phyloP scores from a whole-genome alignment of 2,113 vertebrate genomes.

The Tachysurus vachellii region DNA sequence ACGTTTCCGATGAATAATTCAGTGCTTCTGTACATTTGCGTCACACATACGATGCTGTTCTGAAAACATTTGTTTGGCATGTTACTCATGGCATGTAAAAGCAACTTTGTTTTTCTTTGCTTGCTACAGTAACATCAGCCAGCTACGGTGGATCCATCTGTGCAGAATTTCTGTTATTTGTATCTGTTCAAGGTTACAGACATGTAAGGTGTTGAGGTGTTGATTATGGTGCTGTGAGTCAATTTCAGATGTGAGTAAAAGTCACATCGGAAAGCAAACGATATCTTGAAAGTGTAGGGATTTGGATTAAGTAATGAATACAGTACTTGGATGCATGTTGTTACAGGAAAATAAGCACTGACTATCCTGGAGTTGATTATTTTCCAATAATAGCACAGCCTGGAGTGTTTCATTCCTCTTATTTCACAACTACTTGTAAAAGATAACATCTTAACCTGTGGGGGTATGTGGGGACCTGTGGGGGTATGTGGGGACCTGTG shows the following conservation, averaged over 20 bases:
- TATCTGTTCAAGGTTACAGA: neutral
- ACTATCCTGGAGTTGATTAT: neutral
- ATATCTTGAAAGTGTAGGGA: neutral
- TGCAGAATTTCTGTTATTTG: neutral
- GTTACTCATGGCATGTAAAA: neutral
- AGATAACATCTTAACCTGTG: neutral
- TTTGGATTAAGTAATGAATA: neutral
- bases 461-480: too few species aligned
- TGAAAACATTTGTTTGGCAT: neutral
- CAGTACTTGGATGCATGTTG: neutral
- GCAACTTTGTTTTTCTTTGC: conserved; percentile 1
- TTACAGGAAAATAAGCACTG: neutral
- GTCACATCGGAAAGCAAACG: neutral
- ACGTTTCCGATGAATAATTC: neutral
- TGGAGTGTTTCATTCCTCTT: neutral
- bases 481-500: neutral
- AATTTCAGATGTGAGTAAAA: neutral
- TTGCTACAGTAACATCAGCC: neutral
- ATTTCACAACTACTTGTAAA: neutral
- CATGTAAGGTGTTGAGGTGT: neutral
- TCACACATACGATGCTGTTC: neutral
- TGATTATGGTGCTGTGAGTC: neutral
- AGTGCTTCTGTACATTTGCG: neutral
- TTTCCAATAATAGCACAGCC: neutral
- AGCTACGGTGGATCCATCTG: neutral